Evolutionary conservation across 2,113 vertebrate genomes (phyloP).

Genomic region (Ursus arctos): DNA sequence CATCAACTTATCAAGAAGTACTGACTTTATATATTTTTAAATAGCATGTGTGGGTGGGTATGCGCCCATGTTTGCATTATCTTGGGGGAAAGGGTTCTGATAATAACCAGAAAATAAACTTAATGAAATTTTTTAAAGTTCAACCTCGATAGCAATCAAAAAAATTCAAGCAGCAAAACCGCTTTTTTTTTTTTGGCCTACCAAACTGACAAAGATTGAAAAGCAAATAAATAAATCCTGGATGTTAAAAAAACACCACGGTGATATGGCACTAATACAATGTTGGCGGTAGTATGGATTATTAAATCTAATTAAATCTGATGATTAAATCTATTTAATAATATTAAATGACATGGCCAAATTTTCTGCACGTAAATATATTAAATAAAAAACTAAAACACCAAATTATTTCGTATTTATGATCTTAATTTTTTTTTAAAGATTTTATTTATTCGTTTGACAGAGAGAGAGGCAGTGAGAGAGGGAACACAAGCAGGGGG

Average conservation of each 20-base stretch:
- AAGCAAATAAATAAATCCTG: constrained; percentile 44
- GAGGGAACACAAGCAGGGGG: no score
- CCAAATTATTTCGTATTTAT: background rate
- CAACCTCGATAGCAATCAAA: background rate
- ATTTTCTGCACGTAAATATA: background rate
- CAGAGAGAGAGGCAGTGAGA: no score
- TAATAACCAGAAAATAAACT: constrained; percentile 24
- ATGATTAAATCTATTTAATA: background rate
- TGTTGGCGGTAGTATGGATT: background rate
- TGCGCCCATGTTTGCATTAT: background rate
- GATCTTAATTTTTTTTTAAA: background rate
- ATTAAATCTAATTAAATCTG: no score
- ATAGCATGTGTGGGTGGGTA: background rate
- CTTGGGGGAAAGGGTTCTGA: background rate
- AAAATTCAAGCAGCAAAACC: constrained; percentile 3
- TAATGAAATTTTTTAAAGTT: constrained; percentile 21
- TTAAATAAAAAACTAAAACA: background rate
- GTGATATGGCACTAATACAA: background rate
- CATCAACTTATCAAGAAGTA: background rate
- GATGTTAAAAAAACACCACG: background rate
- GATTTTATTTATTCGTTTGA: no score
- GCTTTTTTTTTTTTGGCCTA: background rate
- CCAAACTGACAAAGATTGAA: background rate
- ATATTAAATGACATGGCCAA: background rate
- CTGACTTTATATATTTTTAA: background rate